Evolutionary conservation across 2,888 invertebrate species (phyloP).

Genomic region (Acleris sparsana): DNA sequence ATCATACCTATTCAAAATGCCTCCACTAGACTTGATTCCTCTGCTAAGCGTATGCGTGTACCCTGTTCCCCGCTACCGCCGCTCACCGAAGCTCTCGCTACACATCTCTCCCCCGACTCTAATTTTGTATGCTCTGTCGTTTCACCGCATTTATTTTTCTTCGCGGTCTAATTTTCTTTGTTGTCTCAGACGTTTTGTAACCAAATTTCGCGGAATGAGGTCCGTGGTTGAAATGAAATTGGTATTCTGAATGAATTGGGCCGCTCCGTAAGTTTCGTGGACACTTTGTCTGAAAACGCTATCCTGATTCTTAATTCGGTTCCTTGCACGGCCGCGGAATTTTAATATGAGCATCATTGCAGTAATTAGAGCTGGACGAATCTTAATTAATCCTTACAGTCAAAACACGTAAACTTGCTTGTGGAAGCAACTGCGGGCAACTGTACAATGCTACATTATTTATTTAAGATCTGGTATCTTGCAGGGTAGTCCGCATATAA

Average conservation of each 20-base stretch:
- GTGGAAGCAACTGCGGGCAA: too few species aligned
- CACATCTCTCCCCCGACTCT: slow-evolving; percentile 57
- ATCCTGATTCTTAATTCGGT: slow-evolving; percentile 73
- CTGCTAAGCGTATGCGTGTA: too few species aligned
- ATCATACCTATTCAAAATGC: too few species aligned
- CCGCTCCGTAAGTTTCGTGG: slow-evolving; percentile 60
- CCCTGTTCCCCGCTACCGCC: slow-evolving; percentile 3
- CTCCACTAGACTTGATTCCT: too few species aligned
- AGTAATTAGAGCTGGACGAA: slow-evolving; percentile 13
- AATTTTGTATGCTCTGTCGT: slow-evolving; percentile 79
- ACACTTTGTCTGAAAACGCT: slow-evolving; percentile 53
- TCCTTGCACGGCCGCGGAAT: slow-evolving; percentile 58
- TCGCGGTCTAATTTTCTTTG: slow-evolving; percentile 81
- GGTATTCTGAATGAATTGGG: slow-evolving; percentile 78
- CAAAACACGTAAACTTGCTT: too few species aligned
- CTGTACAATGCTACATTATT: too few species aligned
- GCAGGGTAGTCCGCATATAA: neutral
- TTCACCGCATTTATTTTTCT: slow-evolving; percentile 80
- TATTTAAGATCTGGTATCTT: too few species aligned
- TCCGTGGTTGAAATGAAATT: slow-evolving; percentile 77
- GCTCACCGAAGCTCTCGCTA: slow-evolving; percentile 20
- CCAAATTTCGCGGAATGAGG: slow-evolving; percentile 79
- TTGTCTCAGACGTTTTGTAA: slow-evolving; percentile 80
- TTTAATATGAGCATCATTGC: slow-evolving; percentile 44
- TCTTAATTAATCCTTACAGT: neutral